Base-by-base conservation (phyloP, 2,113 vertebrate species). In the Catharus bicknelli region DNA sequence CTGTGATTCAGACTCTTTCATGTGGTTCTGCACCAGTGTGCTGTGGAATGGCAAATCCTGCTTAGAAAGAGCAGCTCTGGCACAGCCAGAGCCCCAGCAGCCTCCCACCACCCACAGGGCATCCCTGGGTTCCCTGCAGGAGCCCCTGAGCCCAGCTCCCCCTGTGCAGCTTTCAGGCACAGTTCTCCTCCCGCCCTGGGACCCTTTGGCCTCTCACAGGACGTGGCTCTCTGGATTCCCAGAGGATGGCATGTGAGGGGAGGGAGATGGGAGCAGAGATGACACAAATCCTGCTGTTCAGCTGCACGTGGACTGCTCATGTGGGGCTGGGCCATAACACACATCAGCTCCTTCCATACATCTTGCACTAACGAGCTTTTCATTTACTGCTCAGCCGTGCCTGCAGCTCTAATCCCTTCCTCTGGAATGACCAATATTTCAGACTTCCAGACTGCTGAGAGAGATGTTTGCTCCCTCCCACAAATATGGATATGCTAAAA, bases 21-120 rank as follows among this genome's bases (percentile, higher is more conserved):
- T 0, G 0, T n/a, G 16, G 36, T 21, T 59, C 55, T 48, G 13
- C 36, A 27, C 34, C 0, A 0, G 6, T 5, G 23, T 54, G 57
- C 51, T 75, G 13, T 5, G 4, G 19, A 27, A 36, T 40, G 25
- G 34, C 64, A 93, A 47, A 48, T 36, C 27, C 45, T 32, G 13
- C 45, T 27, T 64, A 11, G 50, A n/a, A 42, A 63, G 6, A 0
- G 9, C 66, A 70, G 48, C 25, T n/a, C 13, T 75, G 82, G 70
- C 57, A 16, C 15, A 30, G 53, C 13, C 64, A 64, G 64, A 75
- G 43, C 61, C 55, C 54, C 61, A 10, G 48, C 42, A 83, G 8
- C 48, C 77, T 40, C 25, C 61, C 73, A 13, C 20, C 77, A n/a
- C 30, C 34, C 15, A 5, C 48, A 34, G 25, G 27, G 32, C 14